phyloP scores from a whole-genome alignment of 2,888 invertebrate species.

The Tenthredo mesomela region DNA sequence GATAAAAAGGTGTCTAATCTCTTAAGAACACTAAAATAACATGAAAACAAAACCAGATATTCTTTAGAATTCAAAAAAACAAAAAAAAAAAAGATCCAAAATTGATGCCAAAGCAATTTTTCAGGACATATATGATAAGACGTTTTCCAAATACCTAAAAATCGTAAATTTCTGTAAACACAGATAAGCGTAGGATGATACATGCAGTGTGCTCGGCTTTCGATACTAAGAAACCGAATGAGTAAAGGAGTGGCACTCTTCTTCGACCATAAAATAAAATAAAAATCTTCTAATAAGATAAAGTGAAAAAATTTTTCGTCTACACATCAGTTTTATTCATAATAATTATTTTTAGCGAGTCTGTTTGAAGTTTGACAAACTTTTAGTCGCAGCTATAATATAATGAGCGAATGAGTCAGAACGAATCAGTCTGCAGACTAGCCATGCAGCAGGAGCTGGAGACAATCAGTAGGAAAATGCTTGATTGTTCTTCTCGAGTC shows the following conservation, averaged over 20 bases:
- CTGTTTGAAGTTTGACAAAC: neutral
- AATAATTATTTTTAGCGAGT: neutral
- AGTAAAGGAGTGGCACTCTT: neutral
- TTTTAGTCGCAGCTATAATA: slow-evolving; percentile 10
- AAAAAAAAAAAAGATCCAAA: no score
- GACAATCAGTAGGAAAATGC: slow-evolving; percentile 1
- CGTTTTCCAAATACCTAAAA: neutral
- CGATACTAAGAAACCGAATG: neutral
- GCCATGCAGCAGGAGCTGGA: neutral
- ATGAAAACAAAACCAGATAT: neutral
- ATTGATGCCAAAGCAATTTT: neutral
- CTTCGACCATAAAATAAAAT: no score
- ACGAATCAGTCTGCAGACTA: neutral
- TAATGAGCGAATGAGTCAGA: slow-evolving; percentile 35
- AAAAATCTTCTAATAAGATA: neutral
- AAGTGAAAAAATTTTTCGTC: neutral
- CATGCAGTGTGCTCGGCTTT: no score
- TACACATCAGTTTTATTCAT: neutral
- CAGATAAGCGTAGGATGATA: neutral
- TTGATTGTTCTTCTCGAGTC: slow-evolving; percentile 33
- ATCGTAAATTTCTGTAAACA: slow-evolving; percentile 3
- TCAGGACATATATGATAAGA: neutral
- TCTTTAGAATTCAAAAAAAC: no score
- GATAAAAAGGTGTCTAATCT: neutral
- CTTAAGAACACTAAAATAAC: neutral